Percentiles rank a stretch among this genome's conserved stretches.
phyloP scores from a whole-genome alignment of 1,140 invertebrate species.

The Mylabris phalerata region DNA sequence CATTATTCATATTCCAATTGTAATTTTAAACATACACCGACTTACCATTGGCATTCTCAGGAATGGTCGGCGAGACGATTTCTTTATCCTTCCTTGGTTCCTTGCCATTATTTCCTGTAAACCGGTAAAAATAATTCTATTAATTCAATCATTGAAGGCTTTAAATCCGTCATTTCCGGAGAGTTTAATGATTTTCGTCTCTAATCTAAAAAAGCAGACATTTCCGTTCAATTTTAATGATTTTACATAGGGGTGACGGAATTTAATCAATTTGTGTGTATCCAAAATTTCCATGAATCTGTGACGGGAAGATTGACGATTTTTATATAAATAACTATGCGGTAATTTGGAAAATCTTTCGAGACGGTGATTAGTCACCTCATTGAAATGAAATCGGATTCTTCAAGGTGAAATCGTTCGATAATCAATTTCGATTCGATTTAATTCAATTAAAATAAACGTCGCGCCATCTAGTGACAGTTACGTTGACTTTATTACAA shows the following conservation, averaged over 20 bases:
- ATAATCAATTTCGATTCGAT: too few relatives aligned
- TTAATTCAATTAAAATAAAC: too few relatives aligned
- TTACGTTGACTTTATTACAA: too few relatives aligned
- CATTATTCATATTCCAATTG: not conserved
- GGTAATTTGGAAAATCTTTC: slow-evolving; percentile 6
- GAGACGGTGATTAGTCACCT: slow-evolving; percentile 11
- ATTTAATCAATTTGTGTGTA: too few relatives aligned
- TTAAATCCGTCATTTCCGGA: too few relatives aligned
- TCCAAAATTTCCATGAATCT: too few relatives aligned
- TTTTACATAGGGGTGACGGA: too few relatives aligned
- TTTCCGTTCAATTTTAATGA: too few relatives aligned
- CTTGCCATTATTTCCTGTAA: slow-evolving; percentile 64
- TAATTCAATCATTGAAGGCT: not conserved
- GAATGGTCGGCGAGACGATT: slow-evolving; percentile 58
- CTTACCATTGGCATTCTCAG: slow-evolving; percentile 50
- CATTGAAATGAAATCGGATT: slow-evolving; percentile 5
- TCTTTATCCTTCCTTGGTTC: slow-evolving; percentile 59
- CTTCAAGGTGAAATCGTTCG: slow-evolving; percentile 3
- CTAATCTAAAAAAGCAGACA: too few relatives aligned
- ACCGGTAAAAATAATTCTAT: slow-evolving; percentile 25
- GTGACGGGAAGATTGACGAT: not conserved
- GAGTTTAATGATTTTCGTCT: too few relatives aligned
- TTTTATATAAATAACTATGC: slow-evolving; percentile 10
- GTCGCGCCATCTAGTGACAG: too few relatives aligned
- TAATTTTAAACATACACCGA: not conserved